phyloP scores from a whole-genome alignment of 2,113 vertebrate species.

The Urocitellus parryii region DNA sequence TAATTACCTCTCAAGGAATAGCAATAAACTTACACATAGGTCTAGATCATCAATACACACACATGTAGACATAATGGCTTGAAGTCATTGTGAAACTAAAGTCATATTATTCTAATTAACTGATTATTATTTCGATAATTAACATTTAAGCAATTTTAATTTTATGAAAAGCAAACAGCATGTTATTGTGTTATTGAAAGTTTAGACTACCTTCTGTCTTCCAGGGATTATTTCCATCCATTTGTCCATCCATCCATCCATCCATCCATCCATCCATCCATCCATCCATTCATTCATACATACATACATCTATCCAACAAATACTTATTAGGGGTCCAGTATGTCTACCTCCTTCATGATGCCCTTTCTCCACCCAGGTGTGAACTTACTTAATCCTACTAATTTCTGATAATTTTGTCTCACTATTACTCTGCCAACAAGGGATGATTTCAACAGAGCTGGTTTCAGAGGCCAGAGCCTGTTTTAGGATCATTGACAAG shows the following conservation, averaged over 20 bases:
- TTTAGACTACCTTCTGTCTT: neutral
- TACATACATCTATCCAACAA: neutral
- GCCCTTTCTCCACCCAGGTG: neutral
- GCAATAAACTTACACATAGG: neutral
- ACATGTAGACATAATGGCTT: neutral
- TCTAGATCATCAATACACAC: neutral
- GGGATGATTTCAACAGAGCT: no score
- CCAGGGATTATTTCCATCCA: neutral
- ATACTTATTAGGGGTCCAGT: neutral
- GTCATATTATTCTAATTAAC: neutral
- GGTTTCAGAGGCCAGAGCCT: neutral
- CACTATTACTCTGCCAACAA: neutral
- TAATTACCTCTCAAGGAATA: neutral
- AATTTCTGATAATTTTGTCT: neutral
- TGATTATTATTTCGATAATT: slow-evolving; percentile 4
- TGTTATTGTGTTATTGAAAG: neutral
- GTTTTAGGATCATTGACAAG: neutral
- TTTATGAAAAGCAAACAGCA: neutral
- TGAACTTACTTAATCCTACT: neutral
- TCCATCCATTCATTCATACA: no score
- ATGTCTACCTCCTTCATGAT: neutral
- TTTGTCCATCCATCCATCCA: no score
- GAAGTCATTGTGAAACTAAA: neutral
- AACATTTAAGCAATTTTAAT: neutral
- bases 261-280: no score